phyloP scores from a whole-genome alignment of 1,140 invertebrate genomes.

The Sitophilus oryzae region DNA sequence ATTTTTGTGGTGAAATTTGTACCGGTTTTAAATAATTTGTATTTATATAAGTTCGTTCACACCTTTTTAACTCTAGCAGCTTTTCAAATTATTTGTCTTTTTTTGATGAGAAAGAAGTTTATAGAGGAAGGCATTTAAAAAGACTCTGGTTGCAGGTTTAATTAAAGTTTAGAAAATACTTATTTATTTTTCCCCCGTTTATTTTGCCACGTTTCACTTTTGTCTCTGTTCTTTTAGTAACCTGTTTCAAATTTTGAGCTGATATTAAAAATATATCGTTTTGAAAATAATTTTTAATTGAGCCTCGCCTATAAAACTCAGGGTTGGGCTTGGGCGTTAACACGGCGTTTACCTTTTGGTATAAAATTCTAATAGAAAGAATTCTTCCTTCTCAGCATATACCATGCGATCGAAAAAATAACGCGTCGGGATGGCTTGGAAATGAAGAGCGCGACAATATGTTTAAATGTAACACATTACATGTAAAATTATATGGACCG shows the following conservation, averaged over 20 bases:
- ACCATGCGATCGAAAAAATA: no score
- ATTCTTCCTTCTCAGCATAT: no score
- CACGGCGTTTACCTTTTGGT: no score
- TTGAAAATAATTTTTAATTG: no score
- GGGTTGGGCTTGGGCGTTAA: no score
- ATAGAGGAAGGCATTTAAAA: background rate
- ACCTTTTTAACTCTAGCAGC: background rate
- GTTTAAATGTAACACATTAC: no score
- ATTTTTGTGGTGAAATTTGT: background rate
- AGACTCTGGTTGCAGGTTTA: background rate
- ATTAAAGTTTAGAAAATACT: background rate
- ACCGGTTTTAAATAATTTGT: background rate
- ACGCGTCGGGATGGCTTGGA: no score
- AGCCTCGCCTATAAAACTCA: no score
- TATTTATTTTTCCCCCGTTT: background rate
- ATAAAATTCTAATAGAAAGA: no score
- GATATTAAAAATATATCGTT: no score
- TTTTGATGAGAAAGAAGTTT: background rate
- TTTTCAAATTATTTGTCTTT: background rate
- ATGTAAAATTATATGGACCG: no score
- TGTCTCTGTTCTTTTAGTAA: conserved; percentile 23
- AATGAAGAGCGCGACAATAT: no score
- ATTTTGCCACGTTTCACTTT: background rate
- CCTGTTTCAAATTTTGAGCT: conserved; percentile 31
- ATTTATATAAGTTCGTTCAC: background rate